phyloP scores from a whole-genome alignment of 2,113 vertebrate genomes.

The Chionomys nivalis region DNA sequence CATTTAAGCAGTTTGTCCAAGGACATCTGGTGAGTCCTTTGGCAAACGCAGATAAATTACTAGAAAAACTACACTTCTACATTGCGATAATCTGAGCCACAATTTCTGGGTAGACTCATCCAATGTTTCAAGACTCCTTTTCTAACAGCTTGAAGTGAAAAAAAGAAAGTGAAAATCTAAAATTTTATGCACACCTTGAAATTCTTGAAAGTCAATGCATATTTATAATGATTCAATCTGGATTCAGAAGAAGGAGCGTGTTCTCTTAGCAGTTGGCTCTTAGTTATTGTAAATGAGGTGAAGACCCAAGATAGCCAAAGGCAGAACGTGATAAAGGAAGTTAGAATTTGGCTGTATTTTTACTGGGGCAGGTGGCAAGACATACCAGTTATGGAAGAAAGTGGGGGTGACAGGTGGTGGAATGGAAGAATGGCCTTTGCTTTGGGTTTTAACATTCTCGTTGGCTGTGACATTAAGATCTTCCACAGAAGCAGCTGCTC shows the following conservation, averaged over 20 bases:
- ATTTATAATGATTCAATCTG: conserved; percentile 17
- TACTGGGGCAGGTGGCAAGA: not conserved
- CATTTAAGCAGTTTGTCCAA: not conserved
- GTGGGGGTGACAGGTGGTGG: not conserved
- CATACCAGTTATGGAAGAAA: not conserved
- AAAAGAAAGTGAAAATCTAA: not conserved
- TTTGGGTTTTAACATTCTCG: not conserved
- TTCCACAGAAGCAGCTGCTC: not conserved
- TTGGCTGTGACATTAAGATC: not conserved
- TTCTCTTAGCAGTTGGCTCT: not conserved
- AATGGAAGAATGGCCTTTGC: accelerated
- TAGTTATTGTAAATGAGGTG: not conserved
- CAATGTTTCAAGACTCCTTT: not conserved
- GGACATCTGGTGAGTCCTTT: not conserved
- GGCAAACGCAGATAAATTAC: not conserved
- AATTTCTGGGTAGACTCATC: not conserved
- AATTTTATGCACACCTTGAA: not conserved
- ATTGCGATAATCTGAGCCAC: not conserved
- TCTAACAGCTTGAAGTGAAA: not conserved
- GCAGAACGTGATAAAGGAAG: not conserved
- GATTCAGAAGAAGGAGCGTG: not conserved
- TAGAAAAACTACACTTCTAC: not conserved
- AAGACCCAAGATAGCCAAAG: not conserved
- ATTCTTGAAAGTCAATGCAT: conserved; percentile 37
- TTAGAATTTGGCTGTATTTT: not conserved